Evolutionary conservation across 1,140 invertebrate species (phyloP).

Genomic region (Pseudomyrmex dendroicus): DNA sequence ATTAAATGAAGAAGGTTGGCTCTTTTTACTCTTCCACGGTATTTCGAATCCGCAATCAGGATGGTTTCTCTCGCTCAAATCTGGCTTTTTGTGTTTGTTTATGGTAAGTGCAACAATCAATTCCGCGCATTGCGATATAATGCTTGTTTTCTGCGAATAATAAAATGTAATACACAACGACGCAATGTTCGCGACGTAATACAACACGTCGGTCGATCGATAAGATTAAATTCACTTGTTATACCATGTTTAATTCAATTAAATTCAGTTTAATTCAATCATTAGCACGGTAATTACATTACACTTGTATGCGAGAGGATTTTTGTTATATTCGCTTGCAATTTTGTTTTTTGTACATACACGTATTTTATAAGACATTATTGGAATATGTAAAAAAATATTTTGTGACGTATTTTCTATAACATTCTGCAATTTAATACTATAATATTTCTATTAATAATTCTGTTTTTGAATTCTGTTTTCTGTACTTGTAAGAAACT

Average conservation of each 20-base stretch:
- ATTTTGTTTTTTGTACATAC: too few species aligned
- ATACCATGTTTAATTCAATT: constrained; percentile 25
- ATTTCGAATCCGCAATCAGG: constrained; percentile 4
- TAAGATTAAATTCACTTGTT: not conserved
- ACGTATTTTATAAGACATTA: not conserved
- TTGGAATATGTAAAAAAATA: too few species aligned
- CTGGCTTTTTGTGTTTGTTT: constrained; percentile 25
- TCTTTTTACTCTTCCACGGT: not conserved
- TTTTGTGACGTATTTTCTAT: too few species aligned
- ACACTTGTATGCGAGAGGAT: not conserved
- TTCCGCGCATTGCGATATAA: not conserved
- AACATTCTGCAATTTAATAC: too few species aligned
- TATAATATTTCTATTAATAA: too few species aligned
- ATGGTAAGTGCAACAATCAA: constrained; percentile 20
- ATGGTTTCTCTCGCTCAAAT: constrained; percentile 38
- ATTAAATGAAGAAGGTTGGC: constrained; percentile 32
- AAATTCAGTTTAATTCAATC: not conserved
- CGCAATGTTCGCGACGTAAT: not conserved
- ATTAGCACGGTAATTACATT: not conserved
- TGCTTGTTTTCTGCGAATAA: not conserved
- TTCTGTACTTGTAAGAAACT: not conserved
- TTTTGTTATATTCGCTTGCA: too few species aligned
- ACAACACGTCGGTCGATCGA: constrained; percentile 8
- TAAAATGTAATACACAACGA: not conserved
- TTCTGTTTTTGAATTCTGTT: not conserved